These are phyloP conservation scores for Macrophya annulata DNA, from an alignment of 2,888 invertebrate genomes.

Conservation along the genomic window DNA sequence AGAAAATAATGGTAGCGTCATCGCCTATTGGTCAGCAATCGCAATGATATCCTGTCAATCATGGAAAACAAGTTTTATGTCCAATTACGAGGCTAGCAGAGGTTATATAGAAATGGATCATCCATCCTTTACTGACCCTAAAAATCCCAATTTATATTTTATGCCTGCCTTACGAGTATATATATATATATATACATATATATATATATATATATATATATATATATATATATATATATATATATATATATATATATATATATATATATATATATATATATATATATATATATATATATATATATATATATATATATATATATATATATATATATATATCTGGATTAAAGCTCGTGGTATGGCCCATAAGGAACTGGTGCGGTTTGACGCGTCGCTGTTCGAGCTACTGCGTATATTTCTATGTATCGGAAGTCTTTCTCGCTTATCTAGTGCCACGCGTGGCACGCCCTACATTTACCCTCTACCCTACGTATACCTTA, in stretches of 20 bases:
- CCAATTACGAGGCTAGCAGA: conserved; percentile 64
- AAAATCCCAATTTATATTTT: conserved; percentile 70
- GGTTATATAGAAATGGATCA: conserved; percentile 56
- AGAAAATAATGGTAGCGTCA: conserved; percentile 51
- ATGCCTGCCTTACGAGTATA: conserved; percentile 56
- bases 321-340: too few relatives aligned
- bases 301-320: too few relatives aligned
- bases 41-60: conserved; percentile 66
- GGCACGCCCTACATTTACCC: conserved; percentile 38
- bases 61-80: conserved; percentile 71
- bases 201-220: too few relatives aligned
- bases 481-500: neutral
- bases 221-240: too few relatives aligned
- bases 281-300: too few relatives aligned
- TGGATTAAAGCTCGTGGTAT: conserved; percentile 46
- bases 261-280: too few relatives aligned
- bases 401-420: conserved; percentile 2
- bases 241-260: too few relatives aligned
- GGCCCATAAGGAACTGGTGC: conserved; percentile 37
- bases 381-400: conserved; percentile 33
- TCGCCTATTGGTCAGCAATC: conserved; percentile 53
- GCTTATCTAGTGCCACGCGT: conserved; percentile 46
- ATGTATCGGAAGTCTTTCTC: conserved; percentile 34
- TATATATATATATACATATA: too few relatives aligned
- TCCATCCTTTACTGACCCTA: conserved; percentile 64